Evolutionary conservation across 1,140 invertebrate genomes (phyloP).

Genomic region (Odontomachus brunneus): DNA sequence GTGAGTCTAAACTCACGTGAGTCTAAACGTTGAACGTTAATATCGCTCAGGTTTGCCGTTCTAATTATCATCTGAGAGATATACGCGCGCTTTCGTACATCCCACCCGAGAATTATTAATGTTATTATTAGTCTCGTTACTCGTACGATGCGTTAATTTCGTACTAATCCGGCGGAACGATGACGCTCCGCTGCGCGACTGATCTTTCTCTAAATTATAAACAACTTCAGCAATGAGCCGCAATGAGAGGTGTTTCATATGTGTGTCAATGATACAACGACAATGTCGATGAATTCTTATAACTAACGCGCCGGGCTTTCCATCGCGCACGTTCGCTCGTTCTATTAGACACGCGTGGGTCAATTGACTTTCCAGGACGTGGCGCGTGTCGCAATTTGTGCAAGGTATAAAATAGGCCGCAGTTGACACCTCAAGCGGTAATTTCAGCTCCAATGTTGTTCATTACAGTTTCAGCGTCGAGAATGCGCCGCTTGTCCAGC

Average conservation of each 20-base stretch:
- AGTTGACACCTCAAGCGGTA: no score
- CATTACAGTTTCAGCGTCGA: no score
- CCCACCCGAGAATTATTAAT: not conserved
- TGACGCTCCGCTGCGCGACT: not conserved
- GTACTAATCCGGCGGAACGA: no score
- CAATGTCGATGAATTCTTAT: conserved; percentile 44
- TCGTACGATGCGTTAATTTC: not conserved
- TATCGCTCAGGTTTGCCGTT: not conserved
- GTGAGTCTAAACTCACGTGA: no score
- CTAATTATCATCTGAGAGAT: not conserved
- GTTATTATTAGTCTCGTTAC: conserved; percentile 4
- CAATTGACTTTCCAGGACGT: conserved; percentile 73
- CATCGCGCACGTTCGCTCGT: conserved; percentile 56
- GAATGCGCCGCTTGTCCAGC: no score
- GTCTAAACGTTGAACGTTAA: not conserved
- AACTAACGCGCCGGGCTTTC: conserved; percentile 51
- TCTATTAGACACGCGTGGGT: conserved; percentile 62
- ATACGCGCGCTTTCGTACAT: not conserved
- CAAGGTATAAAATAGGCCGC: not conserved
- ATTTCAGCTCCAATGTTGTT: no score
- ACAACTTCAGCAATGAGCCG: conserved; percentile 25
- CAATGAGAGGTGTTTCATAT: conserved; percentile 30
- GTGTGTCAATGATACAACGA: conserved; percentile 52
- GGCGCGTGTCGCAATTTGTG: conserved; percentile 39
- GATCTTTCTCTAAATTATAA: conserved; percentile 17